Evolutionary conservation across 2,113 vertebrate species (phyloP).

Genomic region (Hippoglossus stenolepis): DNA sequence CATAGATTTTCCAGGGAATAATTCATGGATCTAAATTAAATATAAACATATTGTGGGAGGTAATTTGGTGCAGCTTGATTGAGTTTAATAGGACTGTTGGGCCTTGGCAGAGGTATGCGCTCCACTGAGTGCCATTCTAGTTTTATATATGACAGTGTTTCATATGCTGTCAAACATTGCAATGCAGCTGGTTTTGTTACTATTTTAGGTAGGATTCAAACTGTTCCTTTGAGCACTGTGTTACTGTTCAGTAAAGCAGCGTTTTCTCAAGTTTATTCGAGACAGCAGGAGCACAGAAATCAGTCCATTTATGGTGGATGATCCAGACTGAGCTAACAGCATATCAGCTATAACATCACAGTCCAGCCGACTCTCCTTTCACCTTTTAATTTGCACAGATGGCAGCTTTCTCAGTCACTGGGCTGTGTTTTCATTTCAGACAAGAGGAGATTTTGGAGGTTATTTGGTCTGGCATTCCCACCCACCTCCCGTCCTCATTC

Average conservation of each 20-base stretch:
- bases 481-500: constrained; percentile 77
- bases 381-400: constrained; percentile 75
- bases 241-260: constrained; percentile 14
- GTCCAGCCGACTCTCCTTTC: constrained; percentile 57
- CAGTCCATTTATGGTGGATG: constrained; percentile 53
- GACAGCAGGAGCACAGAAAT: constrained; percentile 26
- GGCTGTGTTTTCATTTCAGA: constrained; percentile 79
- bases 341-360: constrained; percentile 51
- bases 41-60: neutral
- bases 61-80: neutral
- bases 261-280: constrained; percentile 6
- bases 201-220: neutral
- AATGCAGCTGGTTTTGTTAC: neutral
- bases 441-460: constrained; percentile 70
- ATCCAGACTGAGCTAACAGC: constrained; percentile 34
- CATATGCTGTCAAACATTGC: neutral
- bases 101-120: neutral
- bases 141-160: accelerated
- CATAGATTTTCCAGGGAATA: too few relatives aligned
- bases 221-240: neutral
- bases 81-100: neutral
- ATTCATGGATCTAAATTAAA: too few relatives aligned
- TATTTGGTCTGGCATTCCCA: constrained; percentile 76
- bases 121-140: neutral
- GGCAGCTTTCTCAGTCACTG: constrained; percentile 77